Evolutionary conservation across 2,797 vertebrate species (phyloP).

Genomic region (Discoglossus pictus): DNA sequence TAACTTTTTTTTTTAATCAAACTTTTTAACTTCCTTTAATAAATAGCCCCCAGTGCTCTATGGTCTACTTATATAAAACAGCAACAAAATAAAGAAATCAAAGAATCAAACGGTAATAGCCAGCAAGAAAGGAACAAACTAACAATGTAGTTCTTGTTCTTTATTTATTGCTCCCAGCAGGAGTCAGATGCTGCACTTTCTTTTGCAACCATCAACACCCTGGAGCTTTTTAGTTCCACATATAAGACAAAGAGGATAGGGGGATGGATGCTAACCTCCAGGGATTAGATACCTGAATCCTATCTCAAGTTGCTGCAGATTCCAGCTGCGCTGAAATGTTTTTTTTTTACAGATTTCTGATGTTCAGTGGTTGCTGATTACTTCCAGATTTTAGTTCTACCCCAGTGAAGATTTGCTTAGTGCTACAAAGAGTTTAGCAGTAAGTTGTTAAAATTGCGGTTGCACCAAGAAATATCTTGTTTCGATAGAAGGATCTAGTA

Average conservation of each 20-base stretch:
- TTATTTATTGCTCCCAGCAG: slow-evolving; percentile 96
- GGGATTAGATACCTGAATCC: slow-evolving; percentile 96
- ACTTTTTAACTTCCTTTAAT: no score
- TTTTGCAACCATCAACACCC: slow-evolving; percentile 87
- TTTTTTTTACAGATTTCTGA: slow-evolving; percentile 93
- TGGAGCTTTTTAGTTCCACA: slow-evolving; percentile 79
- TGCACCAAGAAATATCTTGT: slow-evolving; percentile 65
- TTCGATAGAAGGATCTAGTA: slow-evolving; percentile 37
- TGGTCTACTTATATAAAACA: no score
- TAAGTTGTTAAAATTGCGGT: slow-evolving; percentile 83
- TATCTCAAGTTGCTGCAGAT: slow-evolving; percentile 88
- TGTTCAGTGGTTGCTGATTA: slow-evolving; percentile 94
- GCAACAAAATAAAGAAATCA: slow-evolving; percentile 49
- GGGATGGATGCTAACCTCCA: slow-evolving; percentile 80
- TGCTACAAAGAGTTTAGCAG: slow-evolving; percentile 79
- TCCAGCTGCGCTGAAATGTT: slow-evolving; percentile 95
- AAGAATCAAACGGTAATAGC: slow-evolving; percentile 54
- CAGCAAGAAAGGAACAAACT: slow-evolving; percentile 68
- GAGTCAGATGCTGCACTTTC: slow-evolving; percentile 82
- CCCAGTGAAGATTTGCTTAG: slow-evolving; percentile 81
- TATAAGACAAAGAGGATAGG: slow-evolving; percentile 72
- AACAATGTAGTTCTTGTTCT: slow-evolving; percentile 77
- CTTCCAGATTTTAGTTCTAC: slow-evolving; percentile 99
- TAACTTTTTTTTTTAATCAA: no score
- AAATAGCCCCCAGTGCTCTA: no score